phyloP scores from a whole-genome alignment of 1,140 invertebrate genomes.

The Drosophila insularis region DNA sequence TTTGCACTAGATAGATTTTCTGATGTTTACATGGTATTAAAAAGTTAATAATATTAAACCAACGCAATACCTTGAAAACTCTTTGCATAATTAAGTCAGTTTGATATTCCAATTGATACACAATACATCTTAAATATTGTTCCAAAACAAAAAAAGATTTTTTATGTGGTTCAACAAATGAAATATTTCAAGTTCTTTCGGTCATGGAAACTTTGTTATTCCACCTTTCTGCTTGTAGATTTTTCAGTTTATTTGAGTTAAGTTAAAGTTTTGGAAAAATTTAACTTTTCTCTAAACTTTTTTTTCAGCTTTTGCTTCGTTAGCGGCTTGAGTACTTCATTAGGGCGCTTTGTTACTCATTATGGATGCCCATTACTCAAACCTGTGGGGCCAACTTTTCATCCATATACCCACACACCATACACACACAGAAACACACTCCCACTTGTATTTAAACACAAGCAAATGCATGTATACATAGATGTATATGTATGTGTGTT shows the following conservation, averaged over 20 bases:
- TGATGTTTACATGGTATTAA: too few relatives aligned
- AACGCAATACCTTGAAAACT: too few relatives aligned
- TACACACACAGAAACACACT: slow-evolving; percentile 10
- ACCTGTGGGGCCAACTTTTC: slow-evolving; percentile 62
- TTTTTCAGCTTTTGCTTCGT: slow-evolving; percentile 43
- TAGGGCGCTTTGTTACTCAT: slow-evolving; percentile 78
- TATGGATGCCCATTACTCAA: slow-evolving; percentile 75
- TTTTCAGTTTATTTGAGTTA: background rate
- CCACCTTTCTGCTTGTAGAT: background rate
- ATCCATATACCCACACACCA: slow-evolving; percentile 32
- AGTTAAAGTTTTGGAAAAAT: slow-evolving; percentile 1
- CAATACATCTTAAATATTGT: background rate
- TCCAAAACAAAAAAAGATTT: too few relatives aligned
- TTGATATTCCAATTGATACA: background rate
- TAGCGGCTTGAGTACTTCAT: slow-evolving; percentile 69
- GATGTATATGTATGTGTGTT: slow-evolving; percentile 21
- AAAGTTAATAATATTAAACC: too few relatives aligned
- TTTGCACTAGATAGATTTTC: too few relatives aligned
- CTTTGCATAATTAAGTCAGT: too few relatives aligned
- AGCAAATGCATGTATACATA: background rate
- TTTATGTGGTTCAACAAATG: too few relatives aligned
- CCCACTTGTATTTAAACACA: background rate
- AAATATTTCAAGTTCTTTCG: background rate
- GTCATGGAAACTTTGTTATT: background rate
- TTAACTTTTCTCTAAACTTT: background rate